phyloP scores from a whole-genome alignment of 2,113 vertebrate genomes.

The Nothobranchius furzeri region DNA sequence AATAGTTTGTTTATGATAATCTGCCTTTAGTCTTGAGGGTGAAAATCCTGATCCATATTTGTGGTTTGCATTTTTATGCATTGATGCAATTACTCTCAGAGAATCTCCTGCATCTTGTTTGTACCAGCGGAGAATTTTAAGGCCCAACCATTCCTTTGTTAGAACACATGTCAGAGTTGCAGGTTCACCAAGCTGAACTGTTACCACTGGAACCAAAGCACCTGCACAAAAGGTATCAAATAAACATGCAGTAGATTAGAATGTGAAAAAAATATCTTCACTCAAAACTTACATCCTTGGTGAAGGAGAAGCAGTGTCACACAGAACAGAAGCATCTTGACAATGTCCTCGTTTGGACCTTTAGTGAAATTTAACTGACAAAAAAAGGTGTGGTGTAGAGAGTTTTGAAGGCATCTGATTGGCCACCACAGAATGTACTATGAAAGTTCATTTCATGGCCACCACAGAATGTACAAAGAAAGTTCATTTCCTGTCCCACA shows the following conservation, averaged over 20 bases:
- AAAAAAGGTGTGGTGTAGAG: neutral
- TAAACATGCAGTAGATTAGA: neutral
- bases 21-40: neutral
- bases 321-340: slow-evolving; percentile 29
- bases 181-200: slow-evolving; percentile 28
- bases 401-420: neutral
- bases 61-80: neutral
- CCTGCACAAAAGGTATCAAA: slow-evolving; percentile 9
- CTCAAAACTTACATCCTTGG: slow-evolving; percentile 20
- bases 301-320: slow-evolving; percentile 24
- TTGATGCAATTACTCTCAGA: neutral
- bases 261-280: neutral
- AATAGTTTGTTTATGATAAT: rapidly evolving
- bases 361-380: neutral
- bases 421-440: neutral
- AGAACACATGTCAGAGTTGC: slow-evolving; percentile 5
- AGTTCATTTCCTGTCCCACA: neutral
- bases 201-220: neutral
- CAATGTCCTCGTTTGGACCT: neutral
- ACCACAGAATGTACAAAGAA: neutral
- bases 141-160: rapidly evolving
- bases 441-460: neutral
- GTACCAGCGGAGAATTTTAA: slow-evolving; percentile 7
- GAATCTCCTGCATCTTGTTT: slow-evolving; percentile 13
- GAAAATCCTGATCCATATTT: rapidly evolving